Evolutionary conservation across 2,888 invertebrate species (phyloP).

Genomic region (Tetragonula carbonaria): DNA sequence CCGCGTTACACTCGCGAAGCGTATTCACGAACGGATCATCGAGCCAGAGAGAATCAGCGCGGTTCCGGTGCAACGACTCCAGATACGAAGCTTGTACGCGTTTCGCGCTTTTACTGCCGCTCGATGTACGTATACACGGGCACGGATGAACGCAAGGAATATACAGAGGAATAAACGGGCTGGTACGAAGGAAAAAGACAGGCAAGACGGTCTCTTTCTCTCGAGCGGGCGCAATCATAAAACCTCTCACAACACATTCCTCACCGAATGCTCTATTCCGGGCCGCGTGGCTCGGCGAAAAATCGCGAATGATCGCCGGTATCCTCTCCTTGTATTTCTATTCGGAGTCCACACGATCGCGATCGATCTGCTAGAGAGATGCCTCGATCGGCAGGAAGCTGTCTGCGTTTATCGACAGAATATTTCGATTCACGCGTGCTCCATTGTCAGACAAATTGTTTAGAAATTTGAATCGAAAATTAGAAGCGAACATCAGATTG

Average conservation of each 20-base stretch:
- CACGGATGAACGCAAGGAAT: neutral
- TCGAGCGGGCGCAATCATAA: conserved; percentile 59
- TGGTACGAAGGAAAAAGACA: conserved; percentile 19
- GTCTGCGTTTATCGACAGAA: rapidly evolving
- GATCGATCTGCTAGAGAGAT: neutral
- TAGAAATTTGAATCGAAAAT: no score
- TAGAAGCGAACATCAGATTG: no score
- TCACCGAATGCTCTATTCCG: conserved; percentile 58
- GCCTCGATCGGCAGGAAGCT: neutral
- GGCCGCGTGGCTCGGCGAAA: conserved; percentile 47
- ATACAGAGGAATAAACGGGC: conserved; percentile 8
- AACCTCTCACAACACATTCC: conserved; percentile 69
- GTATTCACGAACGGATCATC: conserved; percentile 14
- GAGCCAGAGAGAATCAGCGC: conserved; percentile 57
- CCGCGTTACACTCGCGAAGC: conserved; percentile 11
- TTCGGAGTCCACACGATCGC: neutral
- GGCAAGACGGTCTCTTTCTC: neutral
- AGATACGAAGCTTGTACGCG: neutral
- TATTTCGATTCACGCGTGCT: neutral
- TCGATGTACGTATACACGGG: conserved; percentile 4
- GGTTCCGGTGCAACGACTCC: conserved; percentile 65
- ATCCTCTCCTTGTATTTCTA: neutral
- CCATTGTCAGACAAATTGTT: no score
- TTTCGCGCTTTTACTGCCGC: conserved; percentile 35
- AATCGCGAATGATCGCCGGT: conserved; percentile 52